Evolutionary conservation across 2,797 vertebrate species (phyloP).

Genomic region (Megaceryle alcyon): DNA sequence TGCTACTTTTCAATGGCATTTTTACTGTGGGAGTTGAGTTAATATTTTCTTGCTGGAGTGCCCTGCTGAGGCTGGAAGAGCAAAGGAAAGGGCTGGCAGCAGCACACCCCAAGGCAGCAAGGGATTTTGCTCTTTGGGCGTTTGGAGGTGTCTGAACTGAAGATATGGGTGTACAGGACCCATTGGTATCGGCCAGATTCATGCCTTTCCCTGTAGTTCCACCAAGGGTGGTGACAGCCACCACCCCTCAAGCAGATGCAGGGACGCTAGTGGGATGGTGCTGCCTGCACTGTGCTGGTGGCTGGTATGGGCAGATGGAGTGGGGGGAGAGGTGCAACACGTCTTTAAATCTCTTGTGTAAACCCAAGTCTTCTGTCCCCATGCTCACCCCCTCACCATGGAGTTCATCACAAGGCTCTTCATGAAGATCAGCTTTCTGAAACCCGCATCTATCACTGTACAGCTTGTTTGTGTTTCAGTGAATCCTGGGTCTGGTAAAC

Average conservation of each 20-base stretch:
- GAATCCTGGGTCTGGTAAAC: background rate
- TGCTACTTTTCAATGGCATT: background rate
- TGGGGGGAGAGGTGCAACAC: background rate
- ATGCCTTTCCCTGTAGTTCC: rapidly evolving
- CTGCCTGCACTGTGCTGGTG: background rate
- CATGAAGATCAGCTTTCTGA: background rate
- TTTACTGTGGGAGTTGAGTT: background rate
- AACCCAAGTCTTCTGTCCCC: background rate
- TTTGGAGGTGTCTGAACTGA: background rate
- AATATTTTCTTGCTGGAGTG: background rate
- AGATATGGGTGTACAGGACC: background rate
- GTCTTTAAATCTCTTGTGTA: background rate
- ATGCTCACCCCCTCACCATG: rapidly evolving
- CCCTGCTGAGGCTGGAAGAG: background rate
- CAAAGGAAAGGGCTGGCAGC: background rate
- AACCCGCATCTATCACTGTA: background rate
- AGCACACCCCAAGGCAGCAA: rapidly evolving
- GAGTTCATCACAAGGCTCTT: rapidly evolving
- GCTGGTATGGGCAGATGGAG: too few species aligned
- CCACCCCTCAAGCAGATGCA: rapidly evolving
- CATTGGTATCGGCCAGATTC: background rate
- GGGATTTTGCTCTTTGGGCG: background rate
- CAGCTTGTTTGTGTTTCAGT: background rate
- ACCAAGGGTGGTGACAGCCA: background rate
- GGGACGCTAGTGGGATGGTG: rapidly evolving